phyloP scores from a whole-genome alignment of 2,888 invertebrate genomes.

The Drosophila suboccidentalis region DNA sequence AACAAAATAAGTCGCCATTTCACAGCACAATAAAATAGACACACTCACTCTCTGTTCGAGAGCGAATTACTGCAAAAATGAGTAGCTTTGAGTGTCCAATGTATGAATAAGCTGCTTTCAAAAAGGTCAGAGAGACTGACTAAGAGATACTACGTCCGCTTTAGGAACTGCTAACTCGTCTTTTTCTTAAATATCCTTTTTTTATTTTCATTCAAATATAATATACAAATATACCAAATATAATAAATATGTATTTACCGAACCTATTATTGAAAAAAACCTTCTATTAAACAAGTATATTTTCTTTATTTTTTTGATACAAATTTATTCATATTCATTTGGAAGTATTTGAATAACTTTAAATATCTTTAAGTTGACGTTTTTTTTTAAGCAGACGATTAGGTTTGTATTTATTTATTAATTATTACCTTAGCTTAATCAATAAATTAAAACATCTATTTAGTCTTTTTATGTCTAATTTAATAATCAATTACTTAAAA shows the following conservation, averaged over 20 bases:
- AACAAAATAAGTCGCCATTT: constrained; percentile 20
- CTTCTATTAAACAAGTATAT: no score
- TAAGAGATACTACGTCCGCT: neutral
- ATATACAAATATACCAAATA: neutral
- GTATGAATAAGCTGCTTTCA: neutral
- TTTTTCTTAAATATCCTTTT: neutral
- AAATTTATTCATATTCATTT: no score
- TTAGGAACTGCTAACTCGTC: neutral
- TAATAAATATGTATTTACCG: neutral
- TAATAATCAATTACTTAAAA: no score
- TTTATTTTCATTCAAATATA: neutral
- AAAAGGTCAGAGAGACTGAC: neutral
- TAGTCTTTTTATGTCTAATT: no score
- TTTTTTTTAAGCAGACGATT: neutral
- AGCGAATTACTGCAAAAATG: constrained; percentile 1
- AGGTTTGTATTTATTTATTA: neutral
- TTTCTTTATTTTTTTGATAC: neutral
- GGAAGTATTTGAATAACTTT: no score
- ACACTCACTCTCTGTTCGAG: neutral
- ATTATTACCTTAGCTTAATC: neutral
- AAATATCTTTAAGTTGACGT: no score
- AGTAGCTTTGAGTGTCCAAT: neutral
- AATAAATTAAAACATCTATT: neutral
- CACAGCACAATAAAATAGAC: neutral
- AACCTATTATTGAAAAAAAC: neutral